Conservation (phyloP, 2,797 vertebrate genomes). For the Nothura maculosa region DNA sequence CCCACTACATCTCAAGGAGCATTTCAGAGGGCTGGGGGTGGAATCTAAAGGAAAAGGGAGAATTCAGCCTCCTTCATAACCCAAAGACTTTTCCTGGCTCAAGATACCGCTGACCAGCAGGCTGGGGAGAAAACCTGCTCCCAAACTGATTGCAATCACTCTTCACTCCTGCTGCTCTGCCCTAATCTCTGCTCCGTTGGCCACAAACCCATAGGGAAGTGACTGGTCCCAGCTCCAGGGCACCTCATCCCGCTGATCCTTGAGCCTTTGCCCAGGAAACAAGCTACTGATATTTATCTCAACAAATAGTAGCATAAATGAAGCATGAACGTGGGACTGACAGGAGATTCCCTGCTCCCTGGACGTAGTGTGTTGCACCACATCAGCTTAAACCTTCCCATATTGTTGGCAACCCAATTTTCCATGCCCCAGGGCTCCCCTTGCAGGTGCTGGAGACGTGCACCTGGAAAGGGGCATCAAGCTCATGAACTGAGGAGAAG, state of each 20-base stretch:
- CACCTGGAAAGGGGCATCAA: neutral
- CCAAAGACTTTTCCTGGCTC: neutral
- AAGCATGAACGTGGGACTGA: accelerated
- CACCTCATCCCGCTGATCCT: neutral
- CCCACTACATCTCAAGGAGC: neutral
- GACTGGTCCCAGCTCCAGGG: neutral
- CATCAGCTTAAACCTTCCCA: neutral
- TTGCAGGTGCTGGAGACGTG: neutral
- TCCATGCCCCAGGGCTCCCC: neutral
- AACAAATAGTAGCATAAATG: neutral
- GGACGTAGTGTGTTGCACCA: neutral
- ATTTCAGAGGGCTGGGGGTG: accelerated
- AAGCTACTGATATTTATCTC: neutral
- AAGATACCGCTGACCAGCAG: neutral
- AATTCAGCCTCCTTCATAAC: neutral
- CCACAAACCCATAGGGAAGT: neutral
- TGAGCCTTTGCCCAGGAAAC: neutral
- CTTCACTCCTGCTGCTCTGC: neutral
- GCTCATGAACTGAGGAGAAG: neutral
- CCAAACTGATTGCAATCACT: neutral
- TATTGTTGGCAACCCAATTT: neutral
- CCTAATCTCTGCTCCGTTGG: neutral
- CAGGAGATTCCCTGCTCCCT: neutral
- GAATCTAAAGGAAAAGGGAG: neutral
- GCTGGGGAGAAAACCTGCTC: neutral